Conservation (phyloP, 2,113 vertebrate species). For the Leucoraja erinaceus region DNA sequence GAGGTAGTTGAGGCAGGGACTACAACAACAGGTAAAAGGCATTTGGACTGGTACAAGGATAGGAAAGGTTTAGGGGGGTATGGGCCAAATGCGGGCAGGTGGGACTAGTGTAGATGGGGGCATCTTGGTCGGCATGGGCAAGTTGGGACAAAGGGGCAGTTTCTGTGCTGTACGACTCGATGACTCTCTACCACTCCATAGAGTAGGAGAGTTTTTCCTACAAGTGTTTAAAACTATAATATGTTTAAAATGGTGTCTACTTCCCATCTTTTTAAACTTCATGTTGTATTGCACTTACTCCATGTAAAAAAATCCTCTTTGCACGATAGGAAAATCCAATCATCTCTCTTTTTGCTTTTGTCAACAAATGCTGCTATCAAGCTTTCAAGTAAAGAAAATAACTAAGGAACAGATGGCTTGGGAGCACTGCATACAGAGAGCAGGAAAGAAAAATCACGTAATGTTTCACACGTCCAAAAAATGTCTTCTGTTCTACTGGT, state of each 20-base stretch:
- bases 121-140: no score
- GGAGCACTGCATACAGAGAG: constrained; percentile 3
- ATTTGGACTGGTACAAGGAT: no score
- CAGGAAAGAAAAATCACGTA: constrained; percentile 20
- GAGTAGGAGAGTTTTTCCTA: no score
- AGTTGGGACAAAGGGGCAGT: no score
- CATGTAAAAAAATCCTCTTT: not conserved
- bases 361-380: constrained; percentile 15
- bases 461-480: constrained; percentile 33
- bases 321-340: not conserved
- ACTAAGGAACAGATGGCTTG: constrained; percentile 34
- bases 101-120: no score
- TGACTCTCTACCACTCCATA: not conserved
- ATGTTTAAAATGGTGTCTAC: not conserved
- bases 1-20: no score
- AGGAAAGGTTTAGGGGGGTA: no score
- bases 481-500: constrained; percentile 31
- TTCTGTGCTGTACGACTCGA: no score
- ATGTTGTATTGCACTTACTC: not conserved
- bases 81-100: no score
- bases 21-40: no score
- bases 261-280: not conserved
- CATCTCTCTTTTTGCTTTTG: constrained; percentile 22
- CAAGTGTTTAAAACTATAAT: not conserved
- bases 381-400: constrained; percentile 6